These are phyloP conservation scores for Actinostola sp. DNA, from an alignment of 92 coral and sea anemone genomes.

Conservation along the genomic window DNA sequence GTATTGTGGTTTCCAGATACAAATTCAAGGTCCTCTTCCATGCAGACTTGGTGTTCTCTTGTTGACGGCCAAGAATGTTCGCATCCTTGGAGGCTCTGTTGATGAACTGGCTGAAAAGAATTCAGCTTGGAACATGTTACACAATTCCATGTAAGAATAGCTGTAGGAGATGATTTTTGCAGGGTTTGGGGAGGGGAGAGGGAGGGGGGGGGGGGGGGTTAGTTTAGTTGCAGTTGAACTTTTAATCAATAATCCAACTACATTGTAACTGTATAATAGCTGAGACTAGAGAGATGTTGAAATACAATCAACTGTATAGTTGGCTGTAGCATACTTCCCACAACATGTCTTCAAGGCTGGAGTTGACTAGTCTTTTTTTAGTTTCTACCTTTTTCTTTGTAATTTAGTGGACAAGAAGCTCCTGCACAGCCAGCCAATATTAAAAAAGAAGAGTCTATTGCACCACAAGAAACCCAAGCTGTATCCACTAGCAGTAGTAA, in stretches of 20 bases:
- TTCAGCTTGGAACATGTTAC: constrained; percentile 78
- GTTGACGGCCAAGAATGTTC: constrained; percentile 62
- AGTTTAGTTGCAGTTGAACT: no score
- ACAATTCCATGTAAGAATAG: constrained; percentile 75
- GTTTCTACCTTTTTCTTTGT: background rate
- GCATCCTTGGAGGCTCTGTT: constrained; percentile 78
- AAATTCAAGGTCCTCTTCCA: constrained; percentile 57
- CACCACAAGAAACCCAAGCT: background rate
- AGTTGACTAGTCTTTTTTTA: no score
- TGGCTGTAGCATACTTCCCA: no score
- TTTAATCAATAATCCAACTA: no score
- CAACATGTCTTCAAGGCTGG: no score
- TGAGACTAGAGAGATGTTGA: background rate
- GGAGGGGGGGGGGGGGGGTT: background rate
- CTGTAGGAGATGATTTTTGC: background rate
- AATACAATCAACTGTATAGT: no score
- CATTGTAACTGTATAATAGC: no score
- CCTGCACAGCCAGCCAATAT: constrained; percentile 34
- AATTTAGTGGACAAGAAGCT: constrained; percentile 56
- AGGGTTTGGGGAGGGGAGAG: background rate
- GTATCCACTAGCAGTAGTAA: background rate
- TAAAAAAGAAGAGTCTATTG: constrained; percentile 15
- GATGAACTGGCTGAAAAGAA: constrained; percentile 65
- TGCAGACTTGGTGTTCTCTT: constrained; percentile 80
- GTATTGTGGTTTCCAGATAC: constrained; percentile 49